Evolutionary conservation across 2,888 invertebrate genomes (phyloP).

Genomic region (Hanleya hanleyi): DNA sequence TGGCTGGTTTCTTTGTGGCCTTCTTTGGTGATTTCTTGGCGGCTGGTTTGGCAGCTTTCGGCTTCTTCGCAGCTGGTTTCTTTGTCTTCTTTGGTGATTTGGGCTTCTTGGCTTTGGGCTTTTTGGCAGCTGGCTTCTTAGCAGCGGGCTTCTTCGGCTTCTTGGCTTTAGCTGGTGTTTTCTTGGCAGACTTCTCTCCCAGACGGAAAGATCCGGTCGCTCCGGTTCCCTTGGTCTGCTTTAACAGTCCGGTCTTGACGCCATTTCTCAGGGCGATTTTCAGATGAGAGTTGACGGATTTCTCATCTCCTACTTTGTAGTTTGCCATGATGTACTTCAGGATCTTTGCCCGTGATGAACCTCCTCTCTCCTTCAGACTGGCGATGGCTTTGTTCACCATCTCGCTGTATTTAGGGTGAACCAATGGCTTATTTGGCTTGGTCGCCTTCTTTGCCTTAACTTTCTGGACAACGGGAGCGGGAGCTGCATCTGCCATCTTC

Average conservation of each 20-base stretch:
- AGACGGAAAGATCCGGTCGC: constrained; percentile 65
- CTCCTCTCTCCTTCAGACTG: constrained; percentile 72
- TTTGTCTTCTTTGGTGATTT: neutral
- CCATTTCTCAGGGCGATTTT: constrained; percentile 72
- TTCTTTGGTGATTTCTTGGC: constrained; percentile 39
- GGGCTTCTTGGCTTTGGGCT: constrained; percentile 47
- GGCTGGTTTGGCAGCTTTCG: constrained; percentile 34
- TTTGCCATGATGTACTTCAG: constrained; percentile 73
- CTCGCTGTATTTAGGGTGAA: constrained; percentile 71
- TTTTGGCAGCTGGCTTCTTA: constrained; percentile 49
- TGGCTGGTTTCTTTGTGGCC: constrained; percentile 30
- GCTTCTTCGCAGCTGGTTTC: neutral
- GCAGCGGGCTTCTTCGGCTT: no score
- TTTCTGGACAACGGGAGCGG: constrained; percentile 13
- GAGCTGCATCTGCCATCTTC: constrained; percentile 23
- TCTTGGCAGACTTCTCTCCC: constrained; percentile 45
- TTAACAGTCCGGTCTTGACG: constrained; percentile 68
- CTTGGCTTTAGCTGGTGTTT: no score
- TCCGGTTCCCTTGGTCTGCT: constrained; percentile 68
- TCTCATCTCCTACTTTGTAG: constrained; percentile 73
- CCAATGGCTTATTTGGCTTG: constrained; percentile 61
- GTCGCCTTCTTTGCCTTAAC: constrained; percentile 44
- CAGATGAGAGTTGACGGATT: constrained; percentile 71
- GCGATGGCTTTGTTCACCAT: constrained; percentile 74
- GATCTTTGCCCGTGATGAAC: constrained; percentile 75